A percentile compares a stretch with the other conserved stretches of the same genome.
These are phyloP conservation scores for Steinernema feltiae DNA, from an alignment of 1,140 invertebrate genomes.

Conservation along the genomic window DNA sequence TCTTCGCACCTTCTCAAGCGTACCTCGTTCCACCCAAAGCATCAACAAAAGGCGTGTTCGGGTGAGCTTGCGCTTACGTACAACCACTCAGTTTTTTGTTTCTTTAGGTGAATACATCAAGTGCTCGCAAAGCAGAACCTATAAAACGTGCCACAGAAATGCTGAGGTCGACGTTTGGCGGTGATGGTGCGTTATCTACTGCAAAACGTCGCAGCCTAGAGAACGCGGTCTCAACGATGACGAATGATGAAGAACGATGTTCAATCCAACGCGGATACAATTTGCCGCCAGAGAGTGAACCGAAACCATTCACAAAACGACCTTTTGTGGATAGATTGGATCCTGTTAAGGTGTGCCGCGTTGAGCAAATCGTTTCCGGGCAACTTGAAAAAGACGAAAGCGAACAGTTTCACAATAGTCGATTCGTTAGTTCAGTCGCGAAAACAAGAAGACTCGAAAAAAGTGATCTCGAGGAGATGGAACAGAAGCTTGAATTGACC, in stretches of 20 bases:
- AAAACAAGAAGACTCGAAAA: slow-evolving; percentile 21
- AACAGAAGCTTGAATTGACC: slow-evolving; percentile 23
- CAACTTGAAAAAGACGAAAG: slow-evolving; percentile 23
- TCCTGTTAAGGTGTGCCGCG: slow-evolving; percentile 19
- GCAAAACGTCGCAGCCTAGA: not conserved
- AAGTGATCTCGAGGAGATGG: slow-evolving; percentile 29
- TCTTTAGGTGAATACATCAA: slow-evolving; percentile 19
- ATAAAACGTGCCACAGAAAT: not conserved
- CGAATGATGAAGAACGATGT: no score
- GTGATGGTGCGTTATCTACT: slow-evolving; percentile 9
- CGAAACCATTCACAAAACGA: slow-evolving; percentile 22
- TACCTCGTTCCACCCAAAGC: not conserved
- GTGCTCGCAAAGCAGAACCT: slow-evolving; percentile 17
- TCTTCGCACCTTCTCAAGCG: not conserved
- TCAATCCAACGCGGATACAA: not conserved
- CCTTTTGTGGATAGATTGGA: slow-evolving; percentile 26
- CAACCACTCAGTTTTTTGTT: not conserved
- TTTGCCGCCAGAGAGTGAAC: not conserved
- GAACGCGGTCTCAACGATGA: not conserved
- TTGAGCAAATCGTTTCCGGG: slow-evolving; percentile 28
- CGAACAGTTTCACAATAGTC: not conserved
- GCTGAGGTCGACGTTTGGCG: not conserved
- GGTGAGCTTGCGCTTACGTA: not conserved
- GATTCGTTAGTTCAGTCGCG: not conserved
- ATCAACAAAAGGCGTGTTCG: not conserved